Conservation (phyloP, 2,113 vertebrate species). For the Chamaea fasciata region DNA sequence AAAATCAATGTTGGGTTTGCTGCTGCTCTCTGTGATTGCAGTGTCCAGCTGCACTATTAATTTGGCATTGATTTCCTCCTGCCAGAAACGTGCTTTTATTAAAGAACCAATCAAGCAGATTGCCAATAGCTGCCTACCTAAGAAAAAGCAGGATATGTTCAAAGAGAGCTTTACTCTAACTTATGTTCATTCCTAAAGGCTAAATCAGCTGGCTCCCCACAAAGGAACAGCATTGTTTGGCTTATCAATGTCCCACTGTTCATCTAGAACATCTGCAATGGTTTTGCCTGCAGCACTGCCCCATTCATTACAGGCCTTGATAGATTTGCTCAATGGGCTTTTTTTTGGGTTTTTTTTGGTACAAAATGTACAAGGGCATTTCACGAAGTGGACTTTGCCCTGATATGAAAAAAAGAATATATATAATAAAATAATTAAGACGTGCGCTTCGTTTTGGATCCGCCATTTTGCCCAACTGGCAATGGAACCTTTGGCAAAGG, state of each 20-base stretch:
- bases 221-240: slow-evolving; percentile 36
- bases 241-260: slow-evolving; percentile 67
- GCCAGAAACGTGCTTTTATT: not conserved
- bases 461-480: not conserved
- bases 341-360: not conserved
- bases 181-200: slow-evolving; percentile 1
- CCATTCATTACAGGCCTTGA: slow-evolving; percentile 52
- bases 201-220: slow-evolving; percentile 32
- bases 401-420: slow-evolving; percentile 11
- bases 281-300: slow-evolving; percentile 36
- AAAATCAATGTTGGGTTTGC: not conserved
- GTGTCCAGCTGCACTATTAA: not conserved
- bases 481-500: not conserved
- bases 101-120: not conserved
- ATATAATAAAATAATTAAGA: not conserved
- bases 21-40: not conserved
- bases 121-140: slow-evolving; percentile 30
- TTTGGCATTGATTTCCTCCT: not conserved
- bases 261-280: slow-evolving; percentile 31
- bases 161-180: slow-evolving; percentile 12
- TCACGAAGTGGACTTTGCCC: slow-evolving; percentile 13
- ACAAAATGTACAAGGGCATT: slow-evolving; percentile 43
- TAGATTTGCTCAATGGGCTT: slow-evolving; percentile 33
- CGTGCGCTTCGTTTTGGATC: slow-evolving; percentile 15
- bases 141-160: slow-evolving; percentile 27